Evolutionary conservation across 2,888 invertebrate genomes (phyloP).

Genomic region (Athalia rosae): DNA sequence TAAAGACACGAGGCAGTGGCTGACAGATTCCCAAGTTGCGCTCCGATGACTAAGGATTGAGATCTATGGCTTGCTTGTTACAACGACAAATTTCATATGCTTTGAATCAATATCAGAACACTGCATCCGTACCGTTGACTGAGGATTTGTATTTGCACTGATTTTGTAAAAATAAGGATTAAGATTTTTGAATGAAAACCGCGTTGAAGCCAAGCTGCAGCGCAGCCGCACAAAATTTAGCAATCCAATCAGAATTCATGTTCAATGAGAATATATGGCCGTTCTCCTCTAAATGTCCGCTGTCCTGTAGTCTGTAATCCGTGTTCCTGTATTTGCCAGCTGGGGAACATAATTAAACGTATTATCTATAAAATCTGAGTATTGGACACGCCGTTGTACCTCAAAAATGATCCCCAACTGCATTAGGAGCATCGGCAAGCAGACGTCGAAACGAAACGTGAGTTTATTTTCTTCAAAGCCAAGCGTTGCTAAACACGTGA

Average conservation of each 20-base stretch:
- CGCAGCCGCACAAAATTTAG: not conserved
- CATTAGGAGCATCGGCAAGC: constrained; percentile 70
- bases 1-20: too few species aligned
- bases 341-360: constrained; percentile 28
- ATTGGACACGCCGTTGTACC: constrained; percentile 3
- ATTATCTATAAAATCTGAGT: not conserved
- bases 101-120: too few species aligned
- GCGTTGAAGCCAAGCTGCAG: too few species aligned
- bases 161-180: not conserved
- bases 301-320: constrained; percentile 27
- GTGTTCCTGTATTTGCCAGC: constrained; percentile 44
- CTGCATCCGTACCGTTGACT: too few species aligned
- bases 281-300: constrained; percentile 44
- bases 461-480: constrained; percentile 65
- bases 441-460: constrained; percentile 72
- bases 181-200: not conserved
- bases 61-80: too few species aligned
- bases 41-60: too few species aligned
- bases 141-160: not conserved
- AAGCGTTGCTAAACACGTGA: constrained; percentile 47
- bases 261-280: not conserved
- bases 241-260: not conserved
- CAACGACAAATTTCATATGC: too few species aligned
- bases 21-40: too few species aligned
- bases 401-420: constrained; percentile 73